phyloP scores from a whole-genome alignment of 1,140 invertebrate species.

The Anastrepha obliqua region DNA sequence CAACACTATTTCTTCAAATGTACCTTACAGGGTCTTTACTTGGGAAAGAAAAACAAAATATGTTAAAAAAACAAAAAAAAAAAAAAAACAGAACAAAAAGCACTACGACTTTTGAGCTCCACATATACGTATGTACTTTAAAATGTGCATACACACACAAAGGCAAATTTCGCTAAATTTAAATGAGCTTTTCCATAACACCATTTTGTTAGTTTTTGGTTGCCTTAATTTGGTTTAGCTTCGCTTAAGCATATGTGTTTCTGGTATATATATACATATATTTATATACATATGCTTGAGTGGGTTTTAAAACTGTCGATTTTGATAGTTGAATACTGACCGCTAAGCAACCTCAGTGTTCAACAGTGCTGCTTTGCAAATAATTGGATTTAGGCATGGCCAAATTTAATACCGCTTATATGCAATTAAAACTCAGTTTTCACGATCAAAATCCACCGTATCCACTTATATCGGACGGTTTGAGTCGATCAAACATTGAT shows the following conservation, averaged over 20 bases:
- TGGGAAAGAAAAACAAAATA: too few relatives aligned
- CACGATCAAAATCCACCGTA: slow-evolving; percentile 69
- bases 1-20: too few relatives aligned
- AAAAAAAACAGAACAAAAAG: too few relatives aligned
- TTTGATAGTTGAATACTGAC: background rate
- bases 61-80: too few relatives aligned
- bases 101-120: too few relatives aligned
- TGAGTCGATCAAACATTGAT: slow-evolving; percentile 71
- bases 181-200: background rate
- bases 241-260: background rate
- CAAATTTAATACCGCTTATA: background rate
- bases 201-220: background rate
- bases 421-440: slow-evolving; percentile 10
- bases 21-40: too few relatives aligned
- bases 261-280: background rate
- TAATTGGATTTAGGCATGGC: background rate
- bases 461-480: slow-evolving; percentile 69
- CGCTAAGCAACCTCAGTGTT: background rate
- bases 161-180: background rate
- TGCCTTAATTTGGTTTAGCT: background rate
- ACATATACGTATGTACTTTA: too few relatives aligned
- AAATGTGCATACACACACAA: background rate
- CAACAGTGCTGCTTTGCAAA: too few relatives aligned
- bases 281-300: background rate
- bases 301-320: background rate